Evolutionary conservation across 2,888 invertebrate genomes (phyloP).

Genomic region (Hydriomena furcata): DNA sequence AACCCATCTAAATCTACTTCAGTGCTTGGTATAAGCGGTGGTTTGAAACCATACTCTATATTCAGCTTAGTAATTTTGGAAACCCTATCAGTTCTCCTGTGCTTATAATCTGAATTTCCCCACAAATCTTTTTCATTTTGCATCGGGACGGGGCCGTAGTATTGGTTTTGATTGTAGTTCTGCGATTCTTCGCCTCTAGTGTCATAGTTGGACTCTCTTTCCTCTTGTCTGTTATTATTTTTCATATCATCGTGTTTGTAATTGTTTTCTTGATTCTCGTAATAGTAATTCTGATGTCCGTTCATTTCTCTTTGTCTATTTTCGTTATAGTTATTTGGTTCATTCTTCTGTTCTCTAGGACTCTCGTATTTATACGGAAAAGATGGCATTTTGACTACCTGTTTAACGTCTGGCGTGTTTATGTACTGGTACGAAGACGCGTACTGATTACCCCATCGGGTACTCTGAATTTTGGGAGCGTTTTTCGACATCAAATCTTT

Average conservation of each 20-base stretch:
- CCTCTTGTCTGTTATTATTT: neutral
- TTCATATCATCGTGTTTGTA: neutral
- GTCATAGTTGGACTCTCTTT: no score
- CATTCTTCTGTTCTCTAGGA: constrained; percentile 23
- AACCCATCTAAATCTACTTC: constrained; percentile 90
- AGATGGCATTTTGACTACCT: constrained; percentile 24
- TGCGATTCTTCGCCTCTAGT: constrained; percentile 24
- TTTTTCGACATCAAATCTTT: constrained; percentile 35
- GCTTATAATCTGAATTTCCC: constrained; percentile 62
- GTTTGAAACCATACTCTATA: constrained; percentile 92
- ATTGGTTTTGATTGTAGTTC: constrained; percentile 26
- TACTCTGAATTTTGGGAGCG: constrained; percentile 41
- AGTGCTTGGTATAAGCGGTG: constrained; percentile 90
- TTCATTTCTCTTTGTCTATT: constrained; percentile 10
- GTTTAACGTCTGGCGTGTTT: constrained; percentile 43
- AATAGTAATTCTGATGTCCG: constrained; percentile 46
- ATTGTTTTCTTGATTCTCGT: constrained; percentile 1
- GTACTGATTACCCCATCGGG: constrained; percentile 67
- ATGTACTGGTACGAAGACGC: constrained; percentile 68
- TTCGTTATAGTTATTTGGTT: constrained; percentile 28
- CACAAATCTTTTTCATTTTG: constrained; percentile 50
- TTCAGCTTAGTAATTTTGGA: constrained; percentile 77
- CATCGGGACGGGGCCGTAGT: constrained; percentile 80
- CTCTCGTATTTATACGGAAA: constrained; percentile 29
- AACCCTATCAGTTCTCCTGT: constrained; percentile 83